These are phyloP conservation scores for Microcebus lehilahytsara DNA, from an alignment of 2,113 vertebrate species.

Conservation along the genomic window DNA sequence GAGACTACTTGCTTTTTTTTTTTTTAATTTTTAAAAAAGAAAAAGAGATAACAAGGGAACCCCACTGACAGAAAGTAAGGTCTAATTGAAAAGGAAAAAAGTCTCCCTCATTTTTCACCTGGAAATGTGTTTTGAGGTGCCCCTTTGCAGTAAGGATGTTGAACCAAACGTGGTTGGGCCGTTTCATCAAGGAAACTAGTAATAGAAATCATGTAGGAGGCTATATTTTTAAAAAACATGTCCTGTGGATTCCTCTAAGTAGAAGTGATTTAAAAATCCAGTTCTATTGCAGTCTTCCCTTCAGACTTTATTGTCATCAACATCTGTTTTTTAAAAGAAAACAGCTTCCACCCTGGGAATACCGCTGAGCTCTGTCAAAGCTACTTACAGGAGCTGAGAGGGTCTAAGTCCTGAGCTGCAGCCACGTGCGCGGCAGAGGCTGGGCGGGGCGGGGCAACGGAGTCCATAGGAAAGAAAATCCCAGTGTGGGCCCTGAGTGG, in stretches of 20 bases:
- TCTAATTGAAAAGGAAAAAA: conserved; percentile 24
- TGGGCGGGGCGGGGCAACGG: rapidly evolving
- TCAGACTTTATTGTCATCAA: conserved; percentile 65
- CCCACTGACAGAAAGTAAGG: not conserved
- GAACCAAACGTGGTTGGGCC: conserved; percentile 1
- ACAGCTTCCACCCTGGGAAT: conserved; percentile 58
- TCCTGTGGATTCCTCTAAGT: conserved; percentile 66
- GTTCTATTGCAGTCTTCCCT: conserved; percentile 63
- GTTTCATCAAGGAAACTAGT: conserved; percentile 64
- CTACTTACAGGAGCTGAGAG: conserved; percentile 50
- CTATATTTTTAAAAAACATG: conserved; percentile 45
- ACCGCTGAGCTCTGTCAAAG: conserved; percentile 63
- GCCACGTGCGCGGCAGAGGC: not conserved
- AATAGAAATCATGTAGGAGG: conserved; percentile 40
- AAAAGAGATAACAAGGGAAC: not conserved
- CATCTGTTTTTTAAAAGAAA: conserved; percentile 79
- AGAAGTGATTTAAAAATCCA: conserved; percentile 72
- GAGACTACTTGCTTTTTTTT: not conserved
- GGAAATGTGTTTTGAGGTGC: conserved; percentile 52
- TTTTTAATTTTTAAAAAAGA: not conserved
- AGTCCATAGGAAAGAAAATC: not conserved
- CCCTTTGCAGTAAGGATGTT: conserved; percentile 43
- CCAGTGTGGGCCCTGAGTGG: not conserved
- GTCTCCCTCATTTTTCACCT: not conserved
- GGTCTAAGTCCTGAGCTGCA: not conserved